Conservation (phyloP, 2,888 invertebrate species). For the Adela reaumurella region DNA sequence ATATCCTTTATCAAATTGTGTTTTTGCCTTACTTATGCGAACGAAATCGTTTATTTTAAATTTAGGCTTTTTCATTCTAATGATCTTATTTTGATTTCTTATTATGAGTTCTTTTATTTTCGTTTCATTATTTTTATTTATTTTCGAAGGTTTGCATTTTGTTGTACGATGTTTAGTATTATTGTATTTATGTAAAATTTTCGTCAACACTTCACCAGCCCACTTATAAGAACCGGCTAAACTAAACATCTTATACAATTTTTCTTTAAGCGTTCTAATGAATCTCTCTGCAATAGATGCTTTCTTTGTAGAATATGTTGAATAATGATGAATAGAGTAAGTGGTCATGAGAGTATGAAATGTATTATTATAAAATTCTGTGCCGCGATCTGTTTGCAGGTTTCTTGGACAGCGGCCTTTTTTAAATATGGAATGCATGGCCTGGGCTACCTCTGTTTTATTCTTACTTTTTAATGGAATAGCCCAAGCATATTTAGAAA, state of each 20-base stretch:
- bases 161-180: not conserved
- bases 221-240: conserved; percentile 1
- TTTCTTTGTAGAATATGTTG: not conserved
- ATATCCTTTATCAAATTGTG: conserved; percentile 17
- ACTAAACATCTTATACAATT: not conserved
- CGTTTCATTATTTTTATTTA: not conserved
- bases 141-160: not conserved
- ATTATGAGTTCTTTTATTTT: not conserved
- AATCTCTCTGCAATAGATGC: conserved; percentile 2
- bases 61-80: conserved; percentile 6
- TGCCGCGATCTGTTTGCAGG: conserved; percentile 10
- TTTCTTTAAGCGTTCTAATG: not conserved
- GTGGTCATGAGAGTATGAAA: no score
- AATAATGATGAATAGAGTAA: not conserved
- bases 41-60: conserved; percentile 15
- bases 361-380: conserved; percentile 11
- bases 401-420: no score
- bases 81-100: not conserved
- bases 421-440: no score
- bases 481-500: conserved; percentile 28
- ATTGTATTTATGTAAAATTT: not conserved
- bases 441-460: conserved; percentile 8
- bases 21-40: conserved; percentile 15
- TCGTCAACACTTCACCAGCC: not conserved
- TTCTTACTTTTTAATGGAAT: conserved; percentile 21